A percentile compares a stretch with the other conserved stretches of the same genome.
Evolutionary conservation across 2,888 invertebrate species (phyloP).

Genomic region (Agrotis puta): DNA sequence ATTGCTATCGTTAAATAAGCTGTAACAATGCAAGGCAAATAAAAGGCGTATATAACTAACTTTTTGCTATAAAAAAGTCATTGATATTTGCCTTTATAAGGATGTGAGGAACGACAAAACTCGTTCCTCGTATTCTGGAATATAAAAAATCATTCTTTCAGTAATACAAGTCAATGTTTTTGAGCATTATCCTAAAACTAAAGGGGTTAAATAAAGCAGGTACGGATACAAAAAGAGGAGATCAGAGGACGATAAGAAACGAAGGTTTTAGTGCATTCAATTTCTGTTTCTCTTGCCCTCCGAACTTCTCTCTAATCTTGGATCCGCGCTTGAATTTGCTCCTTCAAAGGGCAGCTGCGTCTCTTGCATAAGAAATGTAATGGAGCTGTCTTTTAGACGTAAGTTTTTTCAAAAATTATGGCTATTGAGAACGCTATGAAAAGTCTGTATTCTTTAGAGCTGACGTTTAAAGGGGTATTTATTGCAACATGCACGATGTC

Average conservation of each 20-base stretch:
- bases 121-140: not conserved
- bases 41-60: not conserved
- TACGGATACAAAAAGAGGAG: not conserved
- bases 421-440: too few relatives aligned
- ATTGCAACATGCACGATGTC: too few relatives aligned
- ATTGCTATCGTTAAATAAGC: not conserved
- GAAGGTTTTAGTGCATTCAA: not conserved
- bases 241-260: not conserved
- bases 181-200: not conserved
- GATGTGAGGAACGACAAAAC: not conserved
- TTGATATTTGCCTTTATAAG: not conserved
- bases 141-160: not conserved
- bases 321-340: not conserved
- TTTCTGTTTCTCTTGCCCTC: not conserved
- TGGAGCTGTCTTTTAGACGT: too few relatives aligned
- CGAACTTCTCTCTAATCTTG: not conserved
- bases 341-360: not conserved
- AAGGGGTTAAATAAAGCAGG: not conserved
- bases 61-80: not conserved
- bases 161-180: not conserved
- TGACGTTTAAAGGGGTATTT: too few relatives aligned
- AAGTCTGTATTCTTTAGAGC: too few relatives aligned
- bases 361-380: not conserved
- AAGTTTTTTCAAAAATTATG: too few relatives aligned
- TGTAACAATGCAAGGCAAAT: not conserved